A percentile compares a stretch with the other conserved stretches of the same genome.
phyloP scores from a whole-genome alignment of 2,113 vertebrate genomes.

The Phocoena sinus region DNA sequence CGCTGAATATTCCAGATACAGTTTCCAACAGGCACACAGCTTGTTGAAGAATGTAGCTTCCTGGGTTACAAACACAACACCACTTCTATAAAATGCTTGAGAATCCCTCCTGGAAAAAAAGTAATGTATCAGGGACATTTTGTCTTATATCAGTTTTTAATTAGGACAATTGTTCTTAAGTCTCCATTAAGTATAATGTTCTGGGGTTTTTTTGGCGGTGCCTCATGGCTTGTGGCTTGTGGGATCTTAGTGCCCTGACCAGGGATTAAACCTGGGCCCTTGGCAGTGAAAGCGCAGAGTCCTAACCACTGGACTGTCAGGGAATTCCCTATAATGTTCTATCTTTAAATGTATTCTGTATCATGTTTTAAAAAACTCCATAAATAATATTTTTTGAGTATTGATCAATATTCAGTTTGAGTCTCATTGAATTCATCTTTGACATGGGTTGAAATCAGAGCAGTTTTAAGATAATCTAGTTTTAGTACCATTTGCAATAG shows the following conservation, averaged over 20 bases:
- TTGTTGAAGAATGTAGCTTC: neutral
- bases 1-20: neutral
- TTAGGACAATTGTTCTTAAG: neutral
- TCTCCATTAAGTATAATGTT: neutral
- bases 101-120: neutral
- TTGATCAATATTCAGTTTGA: neutral
- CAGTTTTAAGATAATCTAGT: neutral
- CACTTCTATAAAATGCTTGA: neutral
- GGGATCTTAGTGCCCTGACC: too few species aligned
- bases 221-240: too few species aligned
- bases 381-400: neutral
- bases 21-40: neutral
- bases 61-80: neutral
- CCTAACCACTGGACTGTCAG: neutral
- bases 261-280: neutral
- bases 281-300: neutral
- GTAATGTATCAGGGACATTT: neutral
- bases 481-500: neutral
- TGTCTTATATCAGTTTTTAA: constrained; percentile 18
- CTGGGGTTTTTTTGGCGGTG: neutral
- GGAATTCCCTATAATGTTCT: neutral
- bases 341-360: neutral
- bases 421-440: neutral
- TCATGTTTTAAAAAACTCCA: neutral
- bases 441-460: neutral